Base-by-base conservation (phyloP, 2,888 invertebrate genomes). In the Harpagoxenus sublaevis region DNA sequence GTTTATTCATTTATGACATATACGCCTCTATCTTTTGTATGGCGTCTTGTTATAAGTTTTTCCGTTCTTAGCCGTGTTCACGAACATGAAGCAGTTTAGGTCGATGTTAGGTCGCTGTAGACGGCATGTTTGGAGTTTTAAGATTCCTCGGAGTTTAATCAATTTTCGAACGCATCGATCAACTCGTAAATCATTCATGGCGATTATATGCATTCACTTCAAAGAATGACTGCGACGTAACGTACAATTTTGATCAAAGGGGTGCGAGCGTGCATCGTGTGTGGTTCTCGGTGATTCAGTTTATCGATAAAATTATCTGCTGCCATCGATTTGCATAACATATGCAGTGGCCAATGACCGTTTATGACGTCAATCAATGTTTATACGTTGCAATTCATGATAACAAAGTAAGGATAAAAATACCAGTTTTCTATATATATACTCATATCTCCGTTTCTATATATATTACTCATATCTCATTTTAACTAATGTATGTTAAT, bases 231-330 rank as follows among this genome's bases (percentile, higher is more conserved):
- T 81, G 74, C 65, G 70, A 84, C 66, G 83, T 74, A 85, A 86
- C 84, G 75, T 90, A 84, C 79, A 89, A 87, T 91, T 85, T 91
- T 53, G 86, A 66, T 57, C 63, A 55, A 53, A 89, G 86, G 81
- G 86, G 81, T 45, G 87, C 70, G 77, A 89, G 60, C 28, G 63
- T 28, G 42, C 71, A 55, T 53, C 84, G 77, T 84, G 87, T 86
- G 90, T 84, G 85, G 85, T 83, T 84, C 79, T 35, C 31, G 31
- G n/a, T n/a, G 84, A 84, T 88, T 78, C 85, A 88, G 84, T 89
- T 89, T 84, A 85, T 84, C 88, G 84, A 86, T 65, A 85, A 88
- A 89, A 89, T 89, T 87, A 87, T 89, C 82, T 78, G 71, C 60
- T 51, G 45, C 6, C 35, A 35, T 35, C 35, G 35, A 35, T 35